Percentiles rank a stretch among this genome's conserved stretches.
Conservation (phyloP, 2,797 vertebrate species). For the Protosalanx chinensis region DNA sequence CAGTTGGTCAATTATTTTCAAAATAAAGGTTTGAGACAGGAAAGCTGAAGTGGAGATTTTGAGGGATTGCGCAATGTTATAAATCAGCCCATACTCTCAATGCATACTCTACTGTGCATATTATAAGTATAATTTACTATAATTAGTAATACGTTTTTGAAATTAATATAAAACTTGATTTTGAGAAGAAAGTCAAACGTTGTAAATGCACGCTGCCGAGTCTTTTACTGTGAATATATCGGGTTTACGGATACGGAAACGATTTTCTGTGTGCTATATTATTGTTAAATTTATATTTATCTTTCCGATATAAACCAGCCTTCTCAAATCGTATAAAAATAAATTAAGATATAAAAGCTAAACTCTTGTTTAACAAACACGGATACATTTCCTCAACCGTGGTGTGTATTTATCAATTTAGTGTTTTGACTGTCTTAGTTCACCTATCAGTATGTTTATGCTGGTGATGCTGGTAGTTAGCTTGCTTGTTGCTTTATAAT, state of each 20-base stretch:
- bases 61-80: no score
- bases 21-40: background rate
- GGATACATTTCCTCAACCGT: background rate
- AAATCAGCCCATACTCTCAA: no score
- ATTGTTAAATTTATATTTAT: background rate
- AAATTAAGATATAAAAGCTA: conserved; percentile 1
- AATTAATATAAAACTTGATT: no score
- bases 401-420: background rate
- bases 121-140: no score
- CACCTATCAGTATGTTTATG: background rate
- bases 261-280: background rate
- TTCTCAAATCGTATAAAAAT: conserved; percentile 4
- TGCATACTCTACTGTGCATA: no score
- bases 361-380: background rate
- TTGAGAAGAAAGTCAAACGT: no score
- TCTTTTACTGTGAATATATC: background rate
- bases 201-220: no score
- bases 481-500: background rate
- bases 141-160: no score
- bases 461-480: conserved; percentile 7
- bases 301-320: background rate
- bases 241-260: background rate
- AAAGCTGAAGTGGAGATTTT: no score
- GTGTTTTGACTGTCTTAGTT: background rate
- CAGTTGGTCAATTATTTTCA: background rate